Percentiles rank a stretch among this genome's conserved stretches.
phyloP scores from a whole-genome alignment of 1,140 invertebrate species.

The Cheumatopsyche charites region DNA sequence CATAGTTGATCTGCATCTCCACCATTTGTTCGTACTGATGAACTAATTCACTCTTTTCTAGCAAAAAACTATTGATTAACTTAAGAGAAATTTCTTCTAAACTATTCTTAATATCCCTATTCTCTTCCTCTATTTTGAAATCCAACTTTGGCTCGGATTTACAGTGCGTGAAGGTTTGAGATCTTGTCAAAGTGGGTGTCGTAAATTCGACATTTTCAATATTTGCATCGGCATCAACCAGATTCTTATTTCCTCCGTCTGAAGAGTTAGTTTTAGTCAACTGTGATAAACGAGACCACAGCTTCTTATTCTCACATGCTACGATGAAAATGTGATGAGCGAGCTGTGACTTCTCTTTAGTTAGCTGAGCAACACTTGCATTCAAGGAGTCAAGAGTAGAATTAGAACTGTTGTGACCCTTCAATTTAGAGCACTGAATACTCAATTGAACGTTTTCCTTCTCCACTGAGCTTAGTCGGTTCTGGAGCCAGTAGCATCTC shows the following conservation, averaged over 20 bases:
- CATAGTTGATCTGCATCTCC: conserved; percentile 63
- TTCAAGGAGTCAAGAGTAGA: conserved; percentile 58
- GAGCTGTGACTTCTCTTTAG: conserved; percentile 75
- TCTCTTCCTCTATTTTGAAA: conserved; percentile 58
- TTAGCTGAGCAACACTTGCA: conserved; percentile 69
- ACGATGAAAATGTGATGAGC: conserved; percentile 79
- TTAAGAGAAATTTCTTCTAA: conserved; percentile 79
- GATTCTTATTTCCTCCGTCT: conserved; percentile 56
- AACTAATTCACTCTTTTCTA: conserved; percentile 71
- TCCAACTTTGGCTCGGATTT: conserved; percentile 61
- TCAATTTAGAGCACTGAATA: conserved; percentile 59
- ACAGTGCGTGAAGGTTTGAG: conserved; percentile 68
- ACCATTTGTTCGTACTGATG: conserved; percentile 70
- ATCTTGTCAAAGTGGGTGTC: conserved; percentile 55
- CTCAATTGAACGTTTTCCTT: conserved; percentile 74
- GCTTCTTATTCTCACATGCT: conserved; percentile 75
- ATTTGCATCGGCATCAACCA: conserved; percentile 52
- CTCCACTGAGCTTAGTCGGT: conserved; percentile 70
- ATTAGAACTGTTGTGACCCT: conserved; percentile 43
- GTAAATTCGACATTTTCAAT: conserved; percentile 59
- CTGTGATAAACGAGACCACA: conserved; percentile 75
- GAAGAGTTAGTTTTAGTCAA: conserved; percentile 58
- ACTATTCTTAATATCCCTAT: conserved; percentile 66
- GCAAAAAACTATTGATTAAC: conserved; percentile 70
- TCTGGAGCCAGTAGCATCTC: conserved; percentile 74